A percentile compares a stretch with the other conserved stretches of the same genome.
Conservation (phyloP, 2,888 invertebrate species). For the Lordiphosa fenestrarum region DNA sequence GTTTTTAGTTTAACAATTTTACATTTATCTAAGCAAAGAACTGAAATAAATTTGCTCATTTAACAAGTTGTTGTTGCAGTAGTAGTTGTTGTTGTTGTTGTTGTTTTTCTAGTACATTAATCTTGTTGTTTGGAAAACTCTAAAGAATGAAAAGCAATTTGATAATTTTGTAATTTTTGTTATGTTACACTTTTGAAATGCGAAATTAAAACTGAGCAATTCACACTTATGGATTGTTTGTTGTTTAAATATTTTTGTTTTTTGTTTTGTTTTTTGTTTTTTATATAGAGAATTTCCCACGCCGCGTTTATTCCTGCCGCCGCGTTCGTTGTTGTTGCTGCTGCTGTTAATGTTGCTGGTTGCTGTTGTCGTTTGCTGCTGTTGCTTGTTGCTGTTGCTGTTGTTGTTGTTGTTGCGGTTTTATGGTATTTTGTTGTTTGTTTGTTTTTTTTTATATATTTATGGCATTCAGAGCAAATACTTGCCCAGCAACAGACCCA, state of each 20-base stretch:
- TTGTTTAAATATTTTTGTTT: constrained; percentile 20
- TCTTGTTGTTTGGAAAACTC: too few relatives aligned
- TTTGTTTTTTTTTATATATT: constrained; percentile 26
- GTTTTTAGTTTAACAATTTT: constrained; percentile 43
- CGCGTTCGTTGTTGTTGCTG: constrained; percentile 24
- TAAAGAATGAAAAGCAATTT: too few relatives aligned
- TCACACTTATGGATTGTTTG: constrained; percentile 6
- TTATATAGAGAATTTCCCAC: constrained; percentile 13
- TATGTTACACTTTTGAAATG: constrained; percentile 21
- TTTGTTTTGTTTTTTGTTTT: constrained; percentile 18
- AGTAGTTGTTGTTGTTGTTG: too few relatives aligned
- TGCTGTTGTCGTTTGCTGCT: constrained; percentile 26
- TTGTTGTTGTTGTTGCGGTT: constrained; percentile 18
- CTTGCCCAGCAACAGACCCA: constrained; percentile 90
- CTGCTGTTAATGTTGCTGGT: constrained; percentile 21
- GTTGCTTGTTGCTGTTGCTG: constrained; percentile 22
- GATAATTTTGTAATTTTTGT: too few relatives aligned
- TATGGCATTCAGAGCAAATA: constrained; percentile 87
- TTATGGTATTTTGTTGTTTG: constrained; percentile 31
- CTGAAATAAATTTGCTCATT: not conserved
- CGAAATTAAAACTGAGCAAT: constrained; percentile 19
- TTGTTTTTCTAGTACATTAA: too few relatives aligned
- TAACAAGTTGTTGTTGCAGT: too few relatives aligned
- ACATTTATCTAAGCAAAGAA: constrained; percentile 37
- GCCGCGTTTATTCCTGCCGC: too few relatives aligned